A percentile compares a stretch with the other conserved stretches of the same genome.
These are phyloP conservation scores for Syrphus vitripennis DNA, from an alignment of 2,888 invertebrate species.

Conservation along the genomic window DNA sequence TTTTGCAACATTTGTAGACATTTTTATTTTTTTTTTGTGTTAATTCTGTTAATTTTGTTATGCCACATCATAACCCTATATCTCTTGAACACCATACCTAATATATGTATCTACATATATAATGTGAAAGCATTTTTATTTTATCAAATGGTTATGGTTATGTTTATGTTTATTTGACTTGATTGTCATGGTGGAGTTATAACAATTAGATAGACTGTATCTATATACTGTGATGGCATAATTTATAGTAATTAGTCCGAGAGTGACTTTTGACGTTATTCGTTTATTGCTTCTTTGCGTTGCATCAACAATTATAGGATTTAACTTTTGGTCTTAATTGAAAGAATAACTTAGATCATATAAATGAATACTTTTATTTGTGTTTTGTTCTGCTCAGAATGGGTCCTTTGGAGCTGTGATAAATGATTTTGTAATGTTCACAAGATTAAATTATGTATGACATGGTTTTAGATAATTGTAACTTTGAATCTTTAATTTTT, in stretches of 20 bases:
- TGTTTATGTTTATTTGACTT: not conserved
- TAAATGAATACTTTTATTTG: not conserved
- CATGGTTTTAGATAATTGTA: too few relatives aligned
- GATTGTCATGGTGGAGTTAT: not conserved
- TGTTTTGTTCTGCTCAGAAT: too few relatives aligned
- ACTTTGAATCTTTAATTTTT: too few relatives aligned
- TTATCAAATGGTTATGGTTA: not conserved
- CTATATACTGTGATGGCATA: not conserved
- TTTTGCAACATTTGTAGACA: conserved; percentile 47
- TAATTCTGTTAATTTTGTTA: not conserved
- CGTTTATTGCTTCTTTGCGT: not conserved
- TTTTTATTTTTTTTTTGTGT: not conserved
- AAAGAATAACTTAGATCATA: not conserved
- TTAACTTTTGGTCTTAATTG: not conserved
- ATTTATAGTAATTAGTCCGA: not conserved
- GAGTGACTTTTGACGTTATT: conserved; percentile 1
- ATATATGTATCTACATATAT: not conserved
- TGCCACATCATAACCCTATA: not conserved
- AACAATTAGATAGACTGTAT: conserved; percentile 7
- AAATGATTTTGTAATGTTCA: too few relatives aligned
- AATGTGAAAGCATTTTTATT: not conserved
- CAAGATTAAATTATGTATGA: too few relatives aligned
- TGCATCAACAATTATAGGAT: not conserved
- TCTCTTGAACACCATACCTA: not conserved
- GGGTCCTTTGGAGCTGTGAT: too few relatives aligned